Evolutionary conservation across 2,113 vertebrate genomes (phyloP).

Genomic region (Sinocyclocheilus anshuiensis): DNA sequence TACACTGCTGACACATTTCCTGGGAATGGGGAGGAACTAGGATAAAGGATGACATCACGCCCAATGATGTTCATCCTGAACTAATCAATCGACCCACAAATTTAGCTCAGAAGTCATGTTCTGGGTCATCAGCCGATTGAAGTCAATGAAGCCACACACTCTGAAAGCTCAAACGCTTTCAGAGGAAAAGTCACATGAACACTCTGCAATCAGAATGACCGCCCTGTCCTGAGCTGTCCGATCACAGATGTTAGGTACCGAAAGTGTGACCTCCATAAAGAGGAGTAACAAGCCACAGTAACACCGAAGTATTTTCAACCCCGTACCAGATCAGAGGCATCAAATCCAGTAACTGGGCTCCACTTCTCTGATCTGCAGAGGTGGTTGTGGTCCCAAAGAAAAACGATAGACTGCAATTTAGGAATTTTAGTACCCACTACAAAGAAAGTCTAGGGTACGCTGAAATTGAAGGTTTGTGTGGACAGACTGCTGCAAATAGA

Average conservation of each 20-base stretch:
- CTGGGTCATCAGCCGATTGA: neutral
- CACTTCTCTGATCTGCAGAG: neutral
- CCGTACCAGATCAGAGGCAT: neutral
- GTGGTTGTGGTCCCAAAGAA: neutral
- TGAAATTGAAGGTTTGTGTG: slow-evolving; percentile 54
- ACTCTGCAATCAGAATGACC: neutral
- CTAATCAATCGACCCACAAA: slow-evolving; percentile 8
- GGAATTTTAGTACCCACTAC: slow-evolving; percentile 26
- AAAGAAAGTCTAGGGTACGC: slow-evolving; percentile 40
- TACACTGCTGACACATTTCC: neutral
- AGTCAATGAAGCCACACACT: slow-evolving; percentile 4
- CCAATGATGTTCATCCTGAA: neutral
- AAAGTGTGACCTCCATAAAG: neutral
- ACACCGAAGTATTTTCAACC: neutral
- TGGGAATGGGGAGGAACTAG: neutral
- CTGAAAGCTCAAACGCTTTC: neutral
- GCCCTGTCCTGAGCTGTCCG: neutral
- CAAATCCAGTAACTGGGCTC: neutral
- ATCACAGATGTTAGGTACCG: neutral
- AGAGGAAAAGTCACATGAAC: neutral
- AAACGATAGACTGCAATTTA: slow-evolving; percentile 4
- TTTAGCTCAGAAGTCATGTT: neutral
- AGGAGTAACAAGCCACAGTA: neutral
- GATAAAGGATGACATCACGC: neutral
- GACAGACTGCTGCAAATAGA: slow-evolving; percentile 55